Base-by-base conservation (phyloP, 2,797 vertebrate species). In the Pseudopleuronectes americanus region DNA sequence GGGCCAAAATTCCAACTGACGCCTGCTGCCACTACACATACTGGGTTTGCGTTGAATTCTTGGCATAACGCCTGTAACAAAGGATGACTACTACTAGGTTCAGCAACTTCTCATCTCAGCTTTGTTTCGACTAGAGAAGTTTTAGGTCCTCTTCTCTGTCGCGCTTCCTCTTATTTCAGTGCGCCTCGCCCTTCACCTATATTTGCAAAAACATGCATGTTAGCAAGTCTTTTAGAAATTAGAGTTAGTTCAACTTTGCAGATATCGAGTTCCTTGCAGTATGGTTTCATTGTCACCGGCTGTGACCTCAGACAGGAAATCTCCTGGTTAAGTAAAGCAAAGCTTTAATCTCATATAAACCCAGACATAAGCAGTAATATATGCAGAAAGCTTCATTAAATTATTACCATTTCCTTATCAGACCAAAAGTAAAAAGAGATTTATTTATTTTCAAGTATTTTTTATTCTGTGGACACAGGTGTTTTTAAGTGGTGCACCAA, bases 401-500 rank as follows among this genome's bases (percentile, higher is more conserved):
- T 45, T 45, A 45, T 19, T 57, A 31, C 26, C 28, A 36, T 17
- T 38, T 26, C 2, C 57, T 62, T 21, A 38, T 31, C 14, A 28
- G 24, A 54, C 14, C 26, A 55, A 55, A 17, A 28, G 53, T 24
- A 33, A 21, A 17, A 51, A 23, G 21, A 51, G 0, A n/a, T n/a
- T 9, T 7, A 21, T 1, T 6, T 22, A 36, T 31, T 31, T 31
- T 31, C 28, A 58, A 22, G 2, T 8, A 8, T 33, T 31, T 33
- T 23, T 45, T 13, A 6, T 61, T 8, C 4, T 9, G 23, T 13
- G 43, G 49, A 48, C 55, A 61, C 59, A 51, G 63, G 76, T 70
- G 76, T n/a, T 55, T 86, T 88, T 9, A 80, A 80, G 62, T 53
- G 68, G 69, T 4, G 19, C 82, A 68, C 52, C 56, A 70, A 14